These are phyloP conservation scores for Chaetophractus vellerosus DNA, from an alignment of 2,797 vertebrate species.

Conservation along the genomic window DNA sequence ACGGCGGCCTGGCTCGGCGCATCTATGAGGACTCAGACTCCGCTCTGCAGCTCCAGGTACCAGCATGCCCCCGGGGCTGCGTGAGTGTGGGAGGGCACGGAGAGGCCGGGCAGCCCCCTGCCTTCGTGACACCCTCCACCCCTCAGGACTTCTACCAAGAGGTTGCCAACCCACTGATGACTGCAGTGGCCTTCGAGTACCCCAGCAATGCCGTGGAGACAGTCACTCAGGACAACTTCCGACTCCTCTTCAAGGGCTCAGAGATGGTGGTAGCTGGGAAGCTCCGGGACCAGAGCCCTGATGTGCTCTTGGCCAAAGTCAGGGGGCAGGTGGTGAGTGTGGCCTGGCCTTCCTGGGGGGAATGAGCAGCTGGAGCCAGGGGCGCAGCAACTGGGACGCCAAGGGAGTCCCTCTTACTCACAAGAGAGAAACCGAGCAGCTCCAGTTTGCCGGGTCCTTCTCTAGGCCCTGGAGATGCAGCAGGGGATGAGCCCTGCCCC, in stretches of 20 bases:
- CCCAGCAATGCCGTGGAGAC: conserved; percentile 89
- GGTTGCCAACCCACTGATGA: conserved; percentile 93
- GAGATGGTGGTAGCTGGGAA: conserved; percentile 95
- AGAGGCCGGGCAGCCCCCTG: neutral
- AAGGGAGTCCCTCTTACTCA: neutral
- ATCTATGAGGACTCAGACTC: conserved; percentile 96
- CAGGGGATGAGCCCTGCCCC: neutral
- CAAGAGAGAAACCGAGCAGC: neutral
- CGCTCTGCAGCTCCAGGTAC: conserved; percentile 95
- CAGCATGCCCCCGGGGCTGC: neutral
- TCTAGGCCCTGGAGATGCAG: neutral
- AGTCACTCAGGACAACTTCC: conserved; percentile 92
- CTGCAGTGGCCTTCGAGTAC: conserved; percentile 92
- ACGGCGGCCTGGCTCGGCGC: conserved; percentile 93
- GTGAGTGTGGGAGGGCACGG: neutral
- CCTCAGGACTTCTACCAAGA: conserved; percentile 95
- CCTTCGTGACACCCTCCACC: conserved; percentile 8
- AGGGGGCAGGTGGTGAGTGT: conserved; percentile 91
- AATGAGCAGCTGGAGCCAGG: neutral
- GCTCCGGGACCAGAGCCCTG: conserved; percentile 86
- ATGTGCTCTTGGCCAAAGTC: conserved; percentile 92
- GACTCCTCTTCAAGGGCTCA: conserved; percentile 93
- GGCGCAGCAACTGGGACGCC: neutral
- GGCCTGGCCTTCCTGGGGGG: neutral
- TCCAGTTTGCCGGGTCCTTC: neutral